These are phyloP conservation scores for Elymnias hypermnestra DNA, from an alignment of 1,140 invertebrate genomes.

Conservation along the genomic window DNA sequence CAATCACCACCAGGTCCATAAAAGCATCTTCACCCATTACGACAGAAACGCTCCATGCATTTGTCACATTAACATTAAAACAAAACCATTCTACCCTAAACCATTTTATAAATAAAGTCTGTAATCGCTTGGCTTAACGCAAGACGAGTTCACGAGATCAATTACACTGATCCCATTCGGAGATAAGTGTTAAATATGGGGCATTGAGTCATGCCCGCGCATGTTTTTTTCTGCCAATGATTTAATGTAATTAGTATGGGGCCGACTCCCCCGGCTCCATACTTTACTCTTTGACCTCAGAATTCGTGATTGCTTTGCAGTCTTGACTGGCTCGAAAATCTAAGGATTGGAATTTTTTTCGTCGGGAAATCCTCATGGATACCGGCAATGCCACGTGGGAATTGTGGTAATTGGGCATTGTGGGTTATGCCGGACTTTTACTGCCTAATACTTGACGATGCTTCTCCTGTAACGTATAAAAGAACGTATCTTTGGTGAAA, in stretches of 20 bases:
- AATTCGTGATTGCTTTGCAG: neutral
- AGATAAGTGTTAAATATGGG: conserved; percentile 9
- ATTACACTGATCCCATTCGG: conserved; percentile 8
- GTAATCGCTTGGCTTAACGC: neutral
- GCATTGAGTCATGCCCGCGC: conserved; percentile 5
- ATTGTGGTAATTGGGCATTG: too few relatives aligned
- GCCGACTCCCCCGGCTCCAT: conserved; percentile 3
- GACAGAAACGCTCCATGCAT: neutral
- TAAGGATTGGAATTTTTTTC: too few relatives aligned
- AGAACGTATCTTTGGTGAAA: too few relatives aligned
- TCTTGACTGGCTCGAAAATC: neutral
- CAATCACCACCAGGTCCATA: neutral
- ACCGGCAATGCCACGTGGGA: too few relatives aligned
- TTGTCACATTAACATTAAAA: neutral
- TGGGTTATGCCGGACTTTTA: too few relatives aligned
- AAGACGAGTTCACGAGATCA: conserved; percentile 5
- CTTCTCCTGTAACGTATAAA: too few relatives aligned
- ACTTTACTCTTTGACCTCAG: conserved; percentile 2
- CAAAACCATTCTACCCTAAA: neutral
- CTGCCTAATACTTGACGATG: too few relatives aligned
- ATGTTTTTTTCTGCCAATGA: conserved; percentile 6
- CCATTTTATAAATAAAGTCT: neutral
- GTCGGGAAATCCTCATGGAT: too few relatives aligned
- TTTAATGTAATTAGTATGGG: conserved; percentile 6
- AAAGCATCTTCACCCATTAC: neutral